A percentile compares a stretch with the other conserved stretches of the same genome.
Conservation (phyloP, 2,888 invertebrate genomes). For the Ochlodes sylvanus region DNA sequence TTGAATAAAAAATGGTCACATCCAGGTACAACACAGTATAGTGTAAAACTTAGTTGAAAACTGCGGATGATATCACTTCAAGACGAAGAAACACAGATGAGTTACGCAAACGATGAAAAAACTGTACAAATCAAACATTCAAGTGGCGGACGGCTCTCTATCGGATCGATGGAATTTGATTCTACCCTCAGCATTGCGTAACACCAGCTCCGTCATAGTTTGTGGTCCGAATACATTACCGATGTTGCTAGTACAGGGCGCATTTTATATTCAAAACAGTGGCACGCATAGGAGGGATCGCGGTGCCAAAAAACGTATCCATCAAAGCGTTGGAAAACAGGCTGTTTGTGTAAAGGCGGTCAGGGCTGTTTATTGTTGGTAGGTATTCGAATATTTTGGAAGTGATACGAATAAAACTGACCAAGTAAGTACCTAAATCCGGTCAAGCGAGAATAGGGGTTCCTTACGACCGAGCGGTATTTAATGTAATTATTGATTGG, state of each 20-base stretch:
- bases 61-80: too few species aligned
- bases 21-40: too few species aligned
- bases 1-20: too few species aligned
- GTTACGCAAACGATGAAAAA: conserved; percentile 10
- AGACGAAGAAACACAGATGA: background rate
- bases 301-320: conserved; percentile 32
- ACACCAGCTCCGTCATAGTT: conserved; percentile 44
- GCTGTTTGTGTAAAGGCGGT: conserved; percentile 3
- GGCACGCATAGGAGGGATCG: conserved; percentile 31
- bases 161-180: conserved; percentile 33
- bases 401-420: background rate
- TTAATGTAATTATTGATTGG: too few species aligned
- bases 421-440: background rate
- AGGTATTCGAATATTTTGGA: background rate
- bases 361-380: background rate
- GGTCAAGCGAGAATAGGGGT: too few species aligned
- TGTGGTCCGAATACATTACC: conserved; percentile 47
- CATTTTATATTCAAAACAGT: conserved; percentile 40
- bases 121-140: conserved; percentile 29
- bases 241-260: conserved; percentile 35
- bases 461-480: too few species aligned
- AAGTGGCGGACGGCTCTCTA: conserved; percentile 17
- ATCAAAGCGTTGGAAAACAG: conserved; percentile 32
- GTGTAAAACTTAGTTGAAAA: too few species aligned
- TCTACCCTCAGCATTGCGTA: conserved; percentile 44